phyloP scores from a whole-genome alignment of 2,888 invertebrate species.

The Nemapogon koenigi region DNA sequence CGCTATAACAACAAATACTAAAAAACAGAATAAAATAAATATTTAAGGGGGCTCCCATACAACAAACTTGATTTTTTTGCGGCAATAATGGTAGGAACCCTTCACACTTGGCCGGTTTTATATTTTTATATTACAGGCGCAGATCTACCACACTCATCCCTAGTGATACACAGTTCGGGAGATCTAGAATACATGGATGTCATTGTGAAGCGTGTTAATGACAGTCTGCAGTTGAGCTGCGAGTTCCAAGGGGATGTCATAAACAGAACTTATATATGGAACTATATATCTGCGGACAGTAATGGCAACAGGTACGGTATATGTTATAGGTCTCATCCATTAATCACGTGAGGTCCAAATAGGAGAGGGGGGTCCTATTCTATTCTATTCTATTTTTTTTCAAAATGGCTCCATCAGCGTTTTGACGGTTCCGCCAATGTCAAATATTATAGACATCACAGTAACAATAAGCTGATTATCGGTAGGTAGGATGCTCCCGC shows the following conservation, averaged over 20 bases:
- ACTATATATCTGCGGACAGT: slow-evolving; percentile 33
- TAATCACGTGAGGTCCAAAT: too few species aligned
- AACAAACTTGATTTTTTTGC: too few species aligned
- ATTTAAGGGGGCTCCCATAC: too few species aligned
- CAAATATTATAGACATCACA: not conserved
- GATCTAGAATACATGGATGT: slow-evolving; percentile 49
- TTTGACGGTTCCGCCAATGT: too few species aligned
- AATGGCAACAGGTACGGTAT: slow-evolving; percentile 14
- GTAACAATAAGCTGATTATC: not conserved
- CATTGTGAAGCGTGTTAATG: slow-evolving; percentile 34
- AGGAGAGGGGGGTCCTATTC: not conserved
- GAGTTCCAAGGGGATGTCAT: slow-evolving; percentile 32
- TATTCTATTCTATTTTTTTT: not conserved
- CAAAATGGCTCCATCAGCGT: too few species aligned
- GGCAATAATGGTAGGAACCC: too few species aligned
- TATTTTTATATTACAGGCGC: too few species aligned
- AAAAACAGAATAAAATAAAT: too few species aligned
- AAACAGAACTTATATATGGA: slow-evolving; percentile 38
- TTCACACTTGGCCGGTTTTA: too few species aligned
- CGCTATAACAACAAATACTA: too few species aligned
- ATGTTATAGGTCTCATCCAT: not conserved
- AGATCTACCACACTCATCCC: too few species aligned
- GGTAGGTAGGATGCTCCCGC: too few species aligned
- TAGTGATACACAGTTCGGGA: slow-evolving; percentile 38
- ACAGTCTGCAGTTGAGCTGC: slow-evolving; percentile 45